Evolutionary conservation across 2,113 vertebrate genomes (phyloP).

Genomic region (Peromyscus polionotus): DNA sequence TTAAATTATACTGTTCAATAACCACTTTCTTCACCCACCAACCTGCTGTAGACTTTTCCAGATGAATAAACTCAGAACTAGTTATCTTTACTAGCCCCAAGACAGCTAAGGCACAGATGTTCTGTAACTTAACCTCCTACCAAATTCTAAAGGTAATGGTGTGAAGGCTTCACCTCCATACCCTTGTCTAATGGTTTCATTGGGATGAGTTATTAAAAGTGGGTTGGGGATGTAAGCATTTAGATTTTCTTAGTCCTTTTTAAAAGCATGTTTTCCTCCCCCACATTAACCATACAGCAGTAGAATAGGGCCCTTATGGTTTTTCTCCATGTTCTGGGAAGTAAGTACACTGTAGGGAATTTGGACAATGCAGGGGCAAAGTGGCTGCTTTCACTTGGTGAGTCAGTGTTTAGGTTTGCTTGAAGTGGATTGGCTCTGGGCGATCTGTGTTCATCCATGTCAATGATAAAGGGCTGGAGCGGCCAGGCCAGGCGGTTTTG

Average conservation of each 20-base stretch:
- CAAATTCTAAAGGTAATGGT: slow-evolving; percentile 18
- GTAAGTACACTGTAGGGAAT: neutral
- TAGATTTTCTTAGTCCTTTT: slow-evolving; percentile 26
- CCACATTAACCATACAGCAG: neutral
- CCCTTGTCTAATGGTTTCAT: slow-evolving; percentile 22
- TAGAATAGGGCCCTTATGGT: neutral
- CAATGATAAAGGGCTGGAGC: neutral
- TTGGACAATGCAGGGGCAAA: neutral
- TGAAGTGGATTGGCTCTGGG: neutral
- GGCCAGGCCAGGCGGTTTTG: neutral
- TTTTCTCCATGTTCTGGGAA: neutral
- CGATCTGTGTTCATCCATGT: neutral
- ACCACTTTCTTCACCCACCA: neutral
- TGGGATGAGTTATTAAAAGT: slow-evolving; percentile 11
- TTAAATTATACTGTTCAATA: slow-evolving; percentile 29
- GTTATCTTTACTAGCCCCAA: neutral
- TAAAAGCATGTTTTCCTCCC: neutral
- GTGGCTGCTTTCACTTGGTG: neutral
- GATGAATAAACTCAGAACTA: slow-evolving; percentile 19
- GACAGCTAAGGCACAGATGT: neutral
- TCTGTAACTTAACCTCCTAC: neutral
- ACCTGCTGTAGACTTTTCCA: slow-evolving; percentile 1
- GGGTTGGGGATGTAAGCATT: neutral
- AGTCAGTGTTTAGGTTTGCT: neutral
- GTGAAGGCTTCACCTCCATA: neutral